Conservation (phyloP, 1,140 invertebrate species). For the Formica exsecta region DNA sequence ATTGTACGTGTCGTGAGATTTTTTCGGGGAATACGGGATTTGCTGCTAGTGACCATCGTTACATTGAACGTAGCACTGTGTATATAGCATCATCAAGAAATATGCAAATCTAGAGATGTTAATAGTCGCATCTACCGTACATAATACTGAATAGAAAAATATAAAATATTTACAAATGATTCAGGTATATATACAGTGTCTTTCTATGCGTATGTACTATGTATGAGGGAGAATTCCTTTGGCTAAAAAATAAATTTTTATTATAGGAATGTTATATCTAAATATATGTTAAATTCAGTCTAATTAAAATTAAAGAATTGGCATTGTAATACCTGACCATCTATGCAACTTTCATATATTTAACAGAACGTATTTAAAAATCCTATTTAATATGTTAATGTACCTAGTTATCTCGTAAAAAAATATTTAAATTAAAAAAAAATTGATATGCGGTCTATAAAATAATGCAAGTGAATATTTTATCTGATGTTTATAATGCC, state of each 20-base stretch:
- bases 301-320: not conserved
- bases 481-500: slow-evolving; percentile 7
- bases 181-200: not conserved
- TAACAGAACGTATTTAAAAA: slow-evolving; percentile 25
- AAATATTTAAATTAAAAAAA: slow-evolving; percentile 25
- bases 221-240: not conserved
- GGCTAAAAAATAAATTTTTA: slow-evolving; percentile 7
- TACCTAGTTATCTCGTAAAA: not conserved
- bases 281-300: not conserved
- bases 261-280: not conserved
- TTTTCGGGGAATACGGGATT: slow-evolving; percentile 55
- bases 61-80: not conserved
- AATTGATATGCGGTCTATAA: slow-evolving; percentile 28
- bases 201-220: not conserved
- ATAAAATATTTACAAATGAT: not conserved
- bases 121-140: not conserved
- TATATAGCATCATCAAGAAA: slow-evolving; percentile 3
- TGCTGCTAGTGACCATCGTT: not conserved
- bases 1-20: slow-evolving; percentile 67
- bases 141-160: not conserved
- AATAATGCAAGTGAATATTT: slow-evolving; percentile 25
- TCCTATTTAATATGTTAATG: not conserved
- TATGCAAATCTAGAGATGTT: slow-evolving; percentile 38
- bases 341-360: not conserved
- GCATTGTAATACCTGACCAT: not conserved